Conservation (phyloP, 2,113 vertebrate species). For the Hymenochirus boettgeri region DNA sequence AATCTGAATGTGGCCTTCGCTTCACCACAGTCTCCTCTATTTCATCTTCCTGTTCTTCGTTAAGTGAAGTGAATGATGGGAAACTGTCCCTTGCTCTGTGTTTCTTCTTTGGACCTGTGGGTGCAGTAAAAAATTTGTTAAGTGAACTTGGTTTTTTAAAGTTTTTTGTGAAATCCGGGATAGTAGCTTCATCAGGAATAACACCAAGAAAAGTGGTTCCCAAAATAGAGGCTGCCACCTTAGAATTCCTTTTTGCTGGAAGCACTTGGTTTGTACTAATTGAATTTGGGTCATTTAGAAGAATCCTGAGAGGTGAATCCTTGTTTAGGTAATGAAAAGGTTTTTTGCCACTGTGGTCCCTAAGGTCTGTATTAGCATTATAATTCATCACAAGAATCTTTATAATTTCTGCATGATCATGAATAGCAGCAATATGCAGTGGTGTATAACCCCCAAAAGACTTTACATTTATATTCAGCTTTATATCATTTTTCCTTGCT, state of each 20-base stretch:
- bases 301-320: slow-evolving; percentile 60
- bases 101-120: slow-evolving; percentile 66
- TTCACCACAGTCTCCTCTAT: slow-evolving; percentile 45
- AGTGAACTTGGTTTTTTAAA: slow-evolving; percentile 67
- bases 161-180: slow-evolving; percentile 72
- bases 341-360: slow-evolving; percentile 85
- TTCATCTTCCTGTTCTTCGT: slow-evolving; percentile 52
- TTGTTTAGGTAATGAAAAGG: slow-evolving; percentile 78
- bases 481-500: slow-evolving; percentile 54
- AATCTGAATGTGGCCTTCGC: slow-evolving; percentile 53
- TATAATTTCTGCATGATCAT: slow-evolving; percentile 69
- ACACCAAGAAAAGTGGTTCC: slow-evolving; percentile 70
- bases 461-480: slow-evolving; percentile 69
- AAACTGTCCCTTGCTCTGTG: slow-evolving; percentile 63
- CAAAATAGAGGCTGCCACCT: slow-evolving; percentile 66
- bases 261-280: not conserved
- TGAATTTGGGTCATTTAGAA: slow-evolving; percentile 67
- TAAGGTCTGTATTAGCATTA: slow-evolving; percentile 61
- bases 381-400: slow-evolving; percentile 68
- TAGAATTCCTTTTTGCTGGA: slow-evolving; percentile 56
- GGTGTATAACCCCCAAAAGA: slow-evolving; percentile 84
- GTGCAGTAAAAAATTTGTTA: slow-evolving; percentile 74
- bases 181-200: slow-evolving; percentile 64
- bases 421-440: slow-evolving; percentile 83
- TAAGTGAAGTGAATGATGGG: slow-evolving; percentile 55